A percentile compares a stretch with the other conserved stretches of the same genome.
Conservation (phyloP, 2,888 invertebrate genomes). For the Gryllus longicercus region DNA sequence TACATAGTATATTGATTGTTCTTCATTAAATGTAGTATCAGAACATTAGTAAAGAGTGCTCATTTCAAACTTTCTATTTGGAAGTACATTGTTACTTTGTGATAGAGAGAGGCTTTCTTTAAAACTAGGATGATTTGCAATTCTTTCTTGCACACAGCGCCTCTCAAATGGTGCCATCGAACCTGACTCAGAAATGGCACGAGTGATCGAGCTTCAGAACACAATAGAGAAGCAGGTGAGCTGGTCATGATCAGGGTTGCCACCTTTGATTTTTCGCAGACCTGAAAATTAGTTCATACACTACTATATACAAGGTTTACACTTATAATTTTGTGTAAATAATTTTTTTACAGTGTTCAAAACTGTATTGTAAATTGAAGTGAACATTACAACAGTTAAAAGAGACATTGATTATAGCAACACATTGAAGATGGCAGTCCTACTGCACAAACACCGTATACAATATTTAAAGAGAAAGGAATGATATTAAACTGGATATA, state of each 20-base stretch:
- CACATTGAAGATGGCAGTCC: constrained; percentile 2
- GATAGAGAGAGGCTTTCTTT: constrained; percentile 34
- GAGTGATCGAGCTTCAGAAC: constrained; percentile 76
- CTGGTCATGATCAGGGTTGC: constrained; percentile 20
- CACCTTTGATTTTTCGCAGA: not conserved
- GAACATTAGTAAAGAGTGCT: not conserved
- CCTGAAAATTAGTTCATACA: not conserved
- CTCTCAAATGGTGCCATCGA: constrained; percentile 60
- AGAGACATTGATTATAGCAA: no score
- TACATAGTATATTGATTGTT: no score
- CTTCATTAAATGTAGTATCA: no score
- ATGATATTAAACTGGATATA: no score
- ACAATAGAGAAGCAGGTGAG: constrained; percentile 84
- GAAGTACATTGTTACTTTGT: not conserved
- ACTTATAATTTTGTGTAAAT: not conserved
- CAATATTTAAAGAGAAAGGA: no score
- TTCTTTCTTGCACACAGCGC: constrained; percentile 44
- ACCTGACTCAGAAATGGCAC: constrained; percentile 55
- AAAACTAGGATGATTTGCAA: constrained; percentile 23
- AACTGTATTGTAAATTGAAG: no score
- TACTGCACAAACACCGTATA: not conserved
- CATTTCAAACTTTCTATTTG: not conserved
- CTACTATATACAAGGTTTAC: not conserved
- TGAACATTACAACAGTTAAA: no score
- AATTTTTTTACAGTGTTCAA: no score